Evolutionary conservation across 2,797 vertebrate species (phyloP).

Genomic region (Tinamus major): DNA sequence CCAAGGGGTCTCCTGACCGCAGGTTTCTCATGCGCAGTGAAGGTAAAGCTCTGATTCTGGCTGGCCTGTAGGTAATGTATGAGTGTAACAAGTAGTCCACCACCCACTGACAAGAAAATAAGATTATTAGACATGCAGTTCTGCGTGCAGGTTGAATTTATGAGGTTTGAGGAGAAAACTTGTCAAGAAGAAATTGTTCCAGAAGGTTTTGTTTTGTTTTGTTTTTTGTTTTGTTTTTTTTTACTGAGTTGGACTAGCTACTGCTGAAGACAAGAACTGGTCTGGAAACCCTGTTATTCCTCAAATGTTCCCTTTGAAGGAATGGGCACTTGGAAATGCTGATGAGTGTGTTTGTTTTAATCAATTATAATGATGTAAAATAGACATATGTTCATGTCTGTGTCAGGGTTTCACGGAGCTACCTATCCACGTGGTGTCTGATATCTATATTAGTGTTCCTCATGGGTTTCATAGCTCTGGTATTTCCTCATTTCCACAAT

Average conservation of each 20-base stretch:
- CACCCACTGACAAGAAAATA: neutral
- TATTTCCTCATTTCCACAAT: neutral
- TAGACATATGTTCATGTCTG: accelerated
- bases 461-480: neutral
- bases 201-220: neutral
- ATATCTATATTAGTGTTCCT: neutral
- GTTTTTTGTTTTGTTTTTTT: neutral
- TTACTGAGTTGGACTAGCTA: neutral
- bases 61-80: neutral
- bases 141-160: neutral
- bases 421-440: neutral
- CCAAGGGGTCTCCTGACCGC: neutral
- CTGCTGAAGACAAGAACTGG: neutral
- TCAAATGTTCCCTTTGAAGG: neutral
- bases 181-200: neutral
- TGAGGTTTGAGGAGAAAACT: neutral
- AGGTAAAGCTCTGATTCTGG: neutral
- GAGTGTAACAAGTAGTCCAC: neutral
- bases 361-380: neutral
- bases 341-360: neutral
- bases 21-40: neutral
- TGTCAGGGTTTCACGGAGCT: neutral
- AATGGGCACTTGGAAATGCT: neutral
- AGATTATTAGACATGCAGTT: neutral
- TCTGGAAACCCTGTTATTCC: neutral